These are phyloP conservation scores for Actenoides lindsayi DNA, from an alignment of 2,113 vertebrate species.

Conservation along the genomic window DNA sequence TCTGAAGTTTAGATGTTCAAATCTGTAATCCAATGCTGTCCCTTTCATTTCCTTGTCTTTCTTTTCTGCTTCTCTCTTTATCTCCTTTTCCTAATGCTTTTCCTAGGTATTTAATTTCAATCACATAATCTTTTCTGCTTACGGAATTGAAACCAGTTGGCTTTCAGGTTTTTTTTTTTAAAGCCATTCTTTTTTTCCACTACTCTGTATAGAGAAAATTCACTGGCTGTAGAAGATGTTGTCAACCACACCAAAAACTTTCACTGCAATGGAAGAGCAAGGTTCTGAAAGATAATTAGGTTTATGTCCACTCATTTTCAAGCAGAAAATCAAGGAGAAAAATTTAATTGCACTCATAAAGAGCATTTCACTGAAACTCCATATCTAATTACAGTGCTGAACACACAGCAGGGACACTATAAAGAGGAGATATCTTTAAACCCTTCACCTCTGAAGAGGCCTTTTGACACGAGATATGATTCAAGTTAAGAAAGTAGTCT, in stretches of 20 bases:
- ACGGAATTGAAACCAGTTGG: not conserved
- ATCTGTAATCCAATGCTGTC: not conserved
- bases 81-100: not conserved
- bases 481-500: conserved; percentile 21
- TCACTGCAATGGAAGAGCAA: not conserved
- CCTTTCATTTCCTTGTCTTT: not conserved
- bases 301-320: conserved; percentile 62
- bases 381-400: conserved; percentile 39
- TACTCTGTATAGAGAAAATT: not conserved
- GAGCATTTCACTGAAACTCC: conserved; percentile 31
- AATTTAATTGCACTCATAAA: conserved; percentile 53
- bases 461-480: conserved; percentile 34
- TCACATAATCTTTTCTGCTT: not conserved
- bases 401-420: conserved; percentile 16
- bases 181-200: not conserved
- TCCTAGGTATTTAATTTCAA: not conserved
- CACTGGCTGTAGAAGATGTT: not conserved
- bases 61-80: not conserved
- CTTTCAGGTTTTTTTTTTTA: not conserved
- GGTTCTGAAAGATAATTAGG: conserved; percentile 51
- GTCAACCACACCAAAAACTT: conserved; percentile 33
- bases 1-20: not conserved
- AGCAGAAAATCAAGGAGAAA: conserved; percentile 44
- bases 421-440: conserved; percentile 51
- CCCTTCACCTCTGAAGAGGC: conserved; percentile 29